phyloP scores from a whole-genome alignment of 2,113 vertebrate genomes.

The Erpornis zantholeuca region DNA sequence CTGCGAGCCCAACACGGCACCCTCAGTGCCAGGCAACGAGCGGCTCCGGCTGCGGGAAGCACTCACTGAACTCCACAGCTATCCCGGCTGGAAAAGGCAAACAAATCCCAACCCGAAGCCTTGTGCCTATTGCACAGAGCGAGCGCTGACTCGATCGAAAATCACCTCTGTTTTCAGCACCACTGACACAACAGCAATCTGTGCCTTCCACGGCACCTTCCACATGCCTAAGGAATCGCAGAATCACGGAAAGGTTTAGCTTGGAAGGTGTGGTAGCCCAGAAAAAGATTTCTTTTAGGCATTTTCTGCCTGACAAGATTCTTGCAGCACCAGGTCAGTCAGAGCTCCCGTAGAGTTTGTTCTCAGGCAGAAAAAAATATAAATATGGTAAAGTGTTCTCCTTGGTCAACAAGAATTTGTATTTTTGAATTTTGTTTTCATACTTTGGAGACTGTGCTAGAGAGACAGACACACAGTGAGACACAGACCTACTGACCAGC shows the following conservation, averaged over 20 bases:
- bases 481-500: no score
- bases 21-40: neutral
- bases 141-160: rapidly evolving
- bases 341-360: no score
- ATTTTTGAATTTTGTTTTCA: no score
- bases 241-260: neutral
- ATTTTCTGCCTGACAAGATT: no score
- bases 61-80: rapidly evolving
- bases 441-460: no score
- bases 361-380: no score
- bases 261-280: no score
- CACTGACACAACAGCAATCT: neutral
- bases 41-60: rapidly evolving
- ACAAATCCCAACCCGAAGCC: neutral
- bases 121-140: rapidly evolving
- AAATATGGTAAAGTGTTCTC: no score
- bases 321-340: no score
- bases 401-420: no score
- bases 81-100: neutral
- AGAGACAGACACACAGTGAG: no score
- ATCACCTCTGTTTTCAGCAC: rapidly evolving
- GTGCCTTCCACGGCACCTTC: neutral
- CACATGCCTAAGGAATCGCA: rapidly evolving
- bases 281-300: no score
- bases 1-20: neutral